Conservation (phyloP, 2,888 invertebrate genomes). For the Timema cristinae region DNA sequence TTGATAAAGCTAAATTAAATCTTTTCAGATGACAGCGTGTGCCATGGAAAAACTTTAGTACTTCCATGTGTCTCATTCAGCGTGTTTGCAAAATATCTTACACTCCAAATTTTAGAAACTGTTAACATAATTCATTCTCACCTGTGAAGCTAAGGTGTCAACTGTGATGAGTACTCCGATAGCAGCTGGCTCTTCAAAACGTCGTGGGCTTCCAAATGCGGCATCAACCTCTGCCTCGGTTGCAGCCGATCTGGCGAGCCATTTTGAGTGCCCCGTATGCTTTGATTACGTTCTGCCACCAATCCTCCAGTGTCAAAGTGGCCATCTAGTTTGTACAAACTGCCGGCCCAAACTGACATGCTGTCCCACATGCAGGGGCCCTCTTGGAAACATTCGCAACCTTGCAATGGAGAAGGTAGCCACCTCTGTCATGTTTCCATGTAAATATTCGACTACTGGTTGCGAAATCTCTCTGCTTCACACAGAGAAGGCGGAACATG, state of each 20-base stretch:
- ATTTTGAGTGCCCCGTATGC: slow-evolving; percentile 96
- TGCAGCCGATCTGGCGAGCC: slow-evolving; percentile 79
- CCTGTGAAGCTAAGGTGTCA: too few species aligned
- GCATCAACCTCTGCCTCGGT: slow-evolving; percentile 56
- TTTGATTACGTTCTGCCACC: slow-evolving; percentile 99
- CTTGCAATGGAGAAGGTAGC: slow-evolving; percentile 99
- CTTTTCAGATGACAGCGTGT: too few species aligned
- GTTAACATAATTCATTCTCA: too few species aligned
- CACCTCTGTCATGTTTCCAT: slow-evolving; percentile 96
- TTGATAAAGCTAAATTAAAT: too few species aligned
- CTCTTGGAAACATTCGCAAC: slow-evolving; percentile 94
- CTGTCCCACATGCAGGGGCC: slow-evolving; percentile 97
- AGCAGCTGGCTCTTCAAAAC: slow-evolving; percentile 24
- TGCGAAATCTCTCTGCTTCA: slow-evolving; percentile 88
- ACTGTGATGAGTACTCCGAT: slow-evolving; percentile 21
- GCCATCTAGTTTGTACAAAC: slow-evolving; percentile 96
- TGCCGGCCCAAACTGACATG: slow-evolving; percentile 95
- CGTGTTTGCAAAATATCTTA: too few species aligned
- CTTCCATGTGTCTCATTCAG: too few species aligned
- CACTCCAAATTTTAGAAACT: too few species aligned
- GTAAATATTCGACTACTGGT: slow-evolving; percentile 95
- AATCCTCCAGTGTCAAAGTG: slow-evolving; percentile 97
- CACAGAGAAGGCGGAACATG: slow-evolving; percentile 98
- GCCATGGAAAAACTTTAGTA: too few species aligned
- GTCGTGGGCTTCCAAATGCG: slow-evolving; percentile 37